These are phyloP conservation scores for Rhizoglyphus robini DNA, from an alignment of 1,140 invertebrate species.

Conservation along the genomic window DNA sequence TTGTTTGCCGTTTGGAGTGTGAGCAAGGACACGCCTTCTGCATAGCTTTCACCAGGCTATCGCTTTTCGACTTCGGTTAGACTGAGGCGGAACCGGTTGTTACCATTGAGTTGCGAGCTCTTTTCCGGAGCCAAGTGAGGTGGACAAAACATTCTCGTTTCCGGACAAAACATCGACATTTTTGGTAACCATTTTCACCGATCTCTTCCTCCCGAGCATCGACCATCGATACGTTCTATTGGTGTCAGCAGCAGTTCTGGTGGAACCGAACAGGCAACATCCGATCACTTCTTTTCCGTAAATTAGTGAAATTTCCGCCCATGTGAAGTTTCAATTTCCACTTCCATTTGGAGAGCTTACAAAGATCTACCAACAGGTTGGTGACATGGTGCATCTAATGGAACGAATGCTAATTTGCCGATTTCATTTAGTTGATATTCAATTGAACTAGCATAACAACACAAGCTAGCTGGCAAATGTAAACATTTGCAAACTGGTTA, in stretches of 20 bases:
- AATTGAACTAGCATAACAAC: neutral
- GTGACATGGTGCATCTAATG: neutral
- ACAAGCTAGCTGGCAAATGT: neutral
- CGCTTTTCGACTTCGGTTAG: too few species aligned
- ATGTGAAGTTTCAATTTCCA: neutral
- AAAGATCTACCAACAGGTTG: slow-evolving; percentile 6
- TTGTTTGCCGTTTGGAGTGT: neutral
- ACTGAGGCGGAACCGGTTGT: too few species aligned
- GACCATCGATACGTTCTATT: too few species aligned
- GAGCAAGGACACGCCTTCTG: neutral
- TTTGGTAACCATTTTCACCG: neutral
- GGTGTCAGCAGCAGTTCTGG: too few species aligned
- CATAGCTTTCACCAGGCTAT: neutral
- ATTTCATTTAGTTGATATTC: neutral
- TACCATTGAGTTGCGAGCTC: neutral
- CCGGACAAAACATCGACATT: neutral
- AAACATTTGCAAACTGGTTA: slow-evolving; percentile 4
- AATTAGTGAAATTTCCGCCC: slow-evolving; percentile 1
- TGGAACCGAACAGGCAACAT: too few species aligned
- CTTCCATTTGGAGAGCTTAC: neutral
- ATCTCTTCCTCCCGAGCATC: too few species aligned
- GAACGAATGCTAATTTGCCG: neutral
- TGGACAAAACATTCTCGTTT: neutral
- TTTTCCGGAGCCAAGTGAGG: neutral
- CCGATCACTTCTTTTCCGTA: too few species aligned